Conservation (phyloP, 1,140 invertebrate genomes). For the Agraylea sexmaculata region DNA sequence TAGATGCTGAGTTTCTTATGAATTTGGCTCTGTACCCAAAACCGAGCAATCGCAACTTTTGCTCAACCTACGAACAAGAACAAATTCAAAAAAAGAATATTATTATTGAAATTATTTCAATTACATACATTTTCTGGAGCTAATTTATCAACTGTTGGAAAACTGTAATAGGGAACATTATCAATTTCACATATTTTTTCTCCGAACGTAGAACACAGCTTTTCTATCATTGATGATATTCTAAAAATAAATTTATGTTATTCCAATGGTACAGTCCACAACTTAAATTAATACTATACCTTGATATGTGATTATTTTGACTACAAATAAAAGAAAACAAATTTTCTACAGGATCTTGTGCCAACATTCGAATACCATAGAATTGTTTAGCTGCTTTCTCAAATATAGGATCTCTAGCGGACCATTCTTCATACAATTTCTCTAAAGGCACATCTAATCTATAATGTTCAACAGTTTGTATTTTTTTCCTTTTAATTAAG, state of each 20-base stretch:
- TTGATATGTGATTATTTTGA: conserved; percentile 89
- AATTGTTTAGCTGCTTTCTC: conserved; percentile 51
- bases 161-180: conserved; percentile 57
- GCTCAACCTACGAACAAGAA: conserved; percentile 45
- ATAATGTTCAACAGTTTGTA: too few relatives aligned
- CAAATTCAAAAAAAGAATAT: conserved; percentile 12
- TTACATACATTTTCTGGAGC: conserved; percentile 3
- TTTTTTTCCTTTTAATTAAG: too few relatives aligned
- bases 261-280: neutral
- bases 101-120: conserved; percentile 6
- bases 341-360: conserved; percentile 87
- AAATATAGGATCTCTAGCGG: conserved; percentile 60
- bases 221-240: conserved; percentile 86
- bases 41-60: conserved; percentile 58
- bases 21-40: conserved; percentile 91
- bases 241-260: conserved; percentile 33
- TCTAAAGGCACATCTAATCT: conserved; percentile 56
- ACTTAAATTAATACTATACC: conserved; percentile 40
- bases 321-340: conserved; percentile 95
- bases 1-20: conserved; percentile 60
- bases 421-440: conserved; percentile 65
- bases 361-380: conserved; percentile 79
- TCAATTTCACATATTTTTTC: conserved; percentile 56
- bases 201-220: conserved; percentile 75
- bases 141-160: conserved; percentile 59